These are phyloP conservation scores for Scaptomyza caliginosa DNA, from an alignment of 2,888 invertebrate species.

Conservation along the genomic window DNA sequence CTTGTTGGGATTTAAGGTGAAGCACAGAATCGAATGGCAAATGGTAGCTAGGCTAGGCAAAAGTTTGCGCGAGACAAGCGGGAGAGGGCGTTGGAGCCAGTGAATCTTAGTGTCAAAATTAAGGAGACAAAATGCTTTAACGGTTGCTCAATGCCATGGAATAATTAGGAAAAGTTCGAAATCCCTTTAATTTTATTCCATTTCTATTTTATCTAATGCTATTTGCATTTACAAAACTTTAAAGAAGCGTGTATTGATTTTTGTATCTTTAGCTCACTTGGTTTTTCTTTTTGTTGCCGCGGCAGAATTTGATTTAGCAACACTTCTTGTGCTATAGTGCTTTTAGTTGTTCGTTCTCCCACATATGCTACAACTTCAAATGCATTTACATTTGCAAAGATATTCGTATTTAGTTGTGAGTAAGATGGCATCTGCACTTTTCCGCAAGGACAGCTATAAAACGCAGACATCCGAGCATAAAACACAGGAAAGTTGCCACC, in stretches of 20 bases:
- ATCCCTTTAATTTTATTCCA: not conserved
- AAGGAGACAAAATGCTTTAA: not conserved
- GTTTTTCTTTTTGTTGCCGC: not conserved
- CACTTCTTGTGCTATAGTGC: not conserved
- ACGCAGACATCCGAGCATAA: not conserved
- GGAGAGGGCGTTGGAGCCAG: slow-evolving; percentile 7
- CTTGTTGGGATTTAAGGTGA: not conserved
- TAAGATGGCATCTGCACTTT: not conserved
- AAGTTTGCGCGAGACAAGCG: slow-evolving; percentile 14
- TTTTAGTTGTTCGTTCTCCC: not conserved
- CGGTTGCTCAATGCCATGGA: not conserved
- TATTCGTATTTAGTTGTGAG: not conserved
- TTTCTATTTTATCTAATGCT: not conserved
- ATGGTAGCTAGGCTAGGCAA: slow-evolving; percentile 41
- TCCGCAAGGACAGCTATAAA: slow-evolving; percentile 1
- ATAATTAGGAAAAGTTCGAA: not conserved
- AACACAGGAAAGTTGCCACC: not conserved
- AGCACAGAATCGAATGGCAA: slow-evolving; percentile 57
- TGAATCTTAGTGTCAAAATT: not conserved
- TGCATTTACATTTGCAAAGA: not conserved
- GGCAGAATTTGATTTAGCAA: not conserved
- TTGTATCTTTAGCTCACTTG: not conserved
- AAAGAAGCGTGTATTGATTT: not conserved
- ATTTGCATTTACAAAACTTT: not conserved
- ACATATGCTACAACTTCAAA: not conserved